Evolutionary conservation across 2,113 vertebrate genomes (phyloP).

Genomic region (Phocoena phocoena): DNA sequence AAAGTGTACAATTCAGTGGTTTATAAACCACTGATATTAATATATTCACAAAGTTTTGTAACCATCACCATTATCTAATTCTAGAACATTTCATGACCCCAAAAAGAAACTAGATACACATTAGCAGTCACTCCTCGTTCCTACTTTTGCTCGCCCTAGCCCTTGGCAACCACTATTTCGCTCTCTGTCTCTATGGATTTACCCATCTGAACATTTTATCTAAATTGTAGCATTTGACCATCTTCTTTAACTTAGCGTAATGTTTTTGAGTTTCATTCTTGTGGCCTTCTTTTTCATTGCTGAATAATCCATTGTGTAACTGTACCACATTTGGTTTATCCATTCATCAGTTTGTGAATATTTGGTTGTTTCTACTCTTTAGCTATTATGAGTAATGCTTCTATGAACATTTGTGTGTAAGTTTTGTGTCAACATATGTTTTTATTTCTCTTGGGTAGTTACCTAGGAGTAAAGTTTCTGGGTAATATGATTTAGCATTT

Average conservation of each 20-base stretch:
- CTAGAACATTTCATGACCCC: not conserved
- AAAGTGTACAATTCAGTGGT: not conserved
- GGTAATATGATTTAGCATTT: not conserved
- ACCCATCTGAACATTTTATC: not conserved
- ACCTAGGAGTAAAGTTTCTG: constrained; percentile 13
- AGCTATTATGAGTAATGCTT: not conserved
- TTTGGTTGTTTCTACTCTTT: not conserved
- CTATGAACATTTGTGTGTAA: not conserved
- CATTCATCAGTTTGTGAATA: not conserved
- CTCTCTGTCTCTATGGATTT: not conserved
- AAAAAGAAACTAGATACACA: not conserved
- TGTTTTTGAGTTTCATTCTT: constrained; percentile 2
- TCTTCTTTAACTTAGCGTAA: not conserved
- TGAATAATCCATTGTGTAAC: not conserved
- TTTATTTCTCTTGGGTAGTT: not conserved
- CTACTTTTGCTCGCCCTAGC: not conserved
- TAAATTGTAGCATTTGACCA: not conserved
- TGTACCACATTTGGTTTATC: not conserved
- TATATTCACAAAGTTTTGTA: not conserved
- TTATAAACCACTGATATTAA: not conserved
- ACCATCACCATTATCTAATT: not conserved
- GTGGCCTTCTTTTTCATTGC: not conserved
- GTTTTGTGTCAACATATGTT: not conserved
- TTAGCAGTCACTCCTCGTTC: not conserved
- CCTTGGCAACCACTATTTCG: not conserved